A percentile compares a stretch with the other conserved stretches of the same genome.
phyloP scores from a whole-genome alignment of 37 sponge, comb jelly and placozoan genomes.

The Oscarella lobularis region DNA sequence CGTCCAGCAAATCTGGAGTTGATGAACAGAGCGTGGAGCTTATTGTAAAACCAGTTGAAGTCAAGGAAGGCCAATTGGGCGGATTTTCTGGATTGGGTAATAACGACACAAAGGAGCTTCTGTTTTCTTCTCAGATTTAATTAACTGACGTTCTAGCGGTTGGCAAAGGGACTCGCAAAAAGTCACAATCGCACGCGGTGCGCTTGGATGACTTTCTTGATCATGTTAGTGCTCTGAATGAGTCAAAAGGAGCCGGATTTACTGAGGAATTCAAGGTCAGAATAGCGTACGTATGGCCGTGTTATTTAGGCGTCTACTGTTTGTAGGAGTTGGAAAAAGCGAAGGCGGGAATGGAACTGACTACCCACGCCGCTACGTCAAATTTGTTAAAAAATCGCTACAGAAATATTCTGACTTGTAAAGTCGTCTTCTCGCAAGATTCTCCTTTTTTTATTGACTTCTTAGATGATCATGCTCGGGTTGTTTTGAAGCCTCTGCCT shows the following conservation, averaged over 20 bases:
- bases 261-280: constrained; percentile 24
- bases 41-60: background rate
- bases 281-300: too few relatives aligned
- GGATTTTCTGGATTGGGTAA: too few relatives aligned
- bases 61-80: too few relatives aligned
- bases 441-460: too few relatives aligned
- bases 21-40: constrained; percentile 1
- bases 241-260: constrained; percentile 11
- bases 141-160: too few relatives aligned
- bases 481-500: constrained; percentile 20
- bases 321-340: too few relatives aligned
- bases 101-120: too few relatives aligned
- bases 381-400: constrained; percentile 5
- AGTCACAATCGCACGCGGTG: background rate
- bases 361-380: background rate
- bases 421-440: too few relatives aligned
- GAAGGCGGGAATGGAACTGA: too few relatives aligned
- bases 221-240: constrained; percentile 7
- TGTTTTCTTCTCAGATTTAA: too few relatives aligned
- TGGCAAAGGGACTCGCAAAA: too few relatives aligned
- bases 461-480: constrained; percentile 60
- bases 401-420: constrained; percentile 4
- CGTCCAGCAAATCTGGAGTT: background rate
- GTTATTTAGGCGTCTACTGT: too few relatives aligned
- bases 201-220: constrained; percentile 4